phyloP scores from a whole-genome alignment of 2,113 vertebrate species.

The Willisornis vidua region DNA sequence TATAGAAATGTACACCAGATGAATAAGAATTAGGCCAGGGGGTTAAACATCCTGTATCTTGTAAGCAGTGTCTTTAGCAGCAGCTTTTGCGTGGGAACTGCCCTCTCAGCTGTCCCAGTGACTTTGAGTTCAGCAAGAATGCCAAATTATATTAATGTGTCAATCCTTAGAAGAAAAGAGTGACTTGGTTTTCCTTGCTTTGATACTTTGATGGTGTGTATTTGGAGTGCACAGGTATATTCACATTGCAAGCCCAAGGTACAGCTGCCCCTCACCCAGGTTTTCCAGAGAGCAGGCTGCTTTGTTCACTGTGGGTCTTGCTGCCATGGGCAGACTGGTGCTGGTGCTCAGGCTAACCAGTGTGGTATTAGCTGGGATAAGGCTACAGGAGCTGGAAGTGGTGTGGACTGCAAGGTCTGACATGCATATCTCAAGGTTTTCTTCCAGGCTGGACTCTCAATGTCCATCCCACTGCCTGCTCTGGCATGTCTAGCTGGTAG shows the following conservation, averaged over 20 bases:
- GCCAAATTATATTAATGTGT: background rate
- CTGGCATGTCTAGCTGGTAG: background rate
- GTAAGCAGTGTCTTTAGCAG: background rate
- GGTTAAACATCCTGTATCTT: background rate
- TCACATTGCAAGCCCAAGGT: background rate
- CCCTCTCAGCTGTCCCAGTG: background rate
- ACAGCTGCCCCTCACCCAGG: background rate
- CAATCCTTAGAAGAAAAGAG: background rate
- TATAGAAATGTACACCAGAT: background rate
- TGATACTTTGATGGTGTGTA: background rate
- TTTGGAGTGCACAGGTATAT: background rate
- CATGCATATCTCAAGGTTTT: background rate
- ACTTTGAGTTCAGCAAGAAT: background rate
- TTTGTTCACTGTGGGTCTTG: background rate
- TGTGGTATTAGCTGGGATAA: background rate
- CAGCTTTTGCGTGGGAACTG: background rate
- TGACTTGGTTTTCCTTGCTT: background rate
- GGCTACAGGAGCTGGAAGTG: background rate
- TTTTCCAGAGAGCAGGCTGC: background rate
- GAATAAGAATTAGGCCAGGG: background rate
- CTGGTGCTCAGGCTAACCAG: background rate
- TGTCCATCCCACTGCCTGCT: background rate
- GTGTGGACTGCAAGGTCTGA: background rate
- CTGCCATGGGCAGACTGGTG: background rate
- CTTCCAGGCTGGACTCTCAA: background rate